Percentiles rank a stretch among this genome's conserved stretches.
phyloP scores from a whole-genome alignment of 2,888 invertebrate species.

The Mesochorus sp. region DNA sequence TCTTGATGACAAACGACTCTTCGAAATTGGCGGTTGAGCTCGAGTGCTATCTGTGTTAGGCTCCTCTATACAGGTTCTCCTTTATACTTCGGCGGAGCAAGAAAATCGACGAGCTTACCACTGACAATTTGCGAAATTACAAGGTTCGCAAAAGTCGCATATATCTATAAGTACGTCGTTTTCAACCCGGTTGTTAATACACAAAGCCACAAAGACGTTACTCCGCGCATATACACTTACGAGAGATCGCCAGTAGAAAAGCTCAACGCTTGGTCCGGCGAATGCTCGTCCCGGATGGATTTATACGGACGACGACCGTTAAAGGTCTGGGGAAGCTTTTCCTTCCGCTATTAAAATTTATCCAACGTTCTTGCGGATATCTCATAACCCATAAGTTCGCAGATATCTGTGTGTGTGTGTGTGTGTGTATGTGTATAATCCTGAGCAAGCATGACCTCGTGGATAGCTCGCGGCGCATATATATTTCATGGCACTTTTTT shows the following conservation, averaged over 20 bases:
- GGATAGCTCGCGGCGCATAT: slow-evolving; percentile 1
- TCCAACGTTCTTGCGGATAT: background rate
- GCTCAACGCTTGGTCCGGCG: slow-evolving; percentile 36
- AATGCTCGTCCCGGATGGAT: background rate
- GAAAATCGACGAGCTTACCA: slow-evolving; percentile 32
- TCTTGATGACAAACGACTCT: background rate
- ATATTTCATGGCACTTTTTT: slow-evolving; percentile 2
- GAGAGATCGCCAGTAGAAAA: slow-evolving; percentile 39
- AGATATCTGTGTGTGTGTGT: background rate
- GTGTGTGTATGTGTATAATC: background rate
- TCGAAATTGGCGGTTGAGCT: slow-evolving; percentile 7
- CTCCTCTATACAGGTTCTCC: background rate
- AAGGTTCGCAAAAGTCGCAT: slow-evolving; percentile 6
- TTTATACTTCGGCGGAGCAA: background rate
- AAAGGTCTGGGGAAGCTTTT: slow-evolving; percentile 11
- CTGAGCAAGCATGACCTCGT: background rate
- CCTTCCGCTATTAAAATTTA: slow-evolving; percentile 32
- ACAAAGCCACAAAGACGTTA: background rate
- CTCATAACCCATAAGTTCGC: background rate
- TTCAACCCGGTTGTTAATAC: background rate
- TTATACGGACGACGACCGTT: slow-evolving; percentile 3
- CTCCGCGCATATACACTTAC: background rate
- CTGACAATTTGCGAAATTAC: slow-evolving; percentile 59
- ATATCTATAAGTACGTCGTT: background rate
- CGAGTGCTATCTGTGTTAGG: background rate